phyloP scores from a whole-genome alignment of 1,140 invertebrate species.

The Formica selysi region DNA sequence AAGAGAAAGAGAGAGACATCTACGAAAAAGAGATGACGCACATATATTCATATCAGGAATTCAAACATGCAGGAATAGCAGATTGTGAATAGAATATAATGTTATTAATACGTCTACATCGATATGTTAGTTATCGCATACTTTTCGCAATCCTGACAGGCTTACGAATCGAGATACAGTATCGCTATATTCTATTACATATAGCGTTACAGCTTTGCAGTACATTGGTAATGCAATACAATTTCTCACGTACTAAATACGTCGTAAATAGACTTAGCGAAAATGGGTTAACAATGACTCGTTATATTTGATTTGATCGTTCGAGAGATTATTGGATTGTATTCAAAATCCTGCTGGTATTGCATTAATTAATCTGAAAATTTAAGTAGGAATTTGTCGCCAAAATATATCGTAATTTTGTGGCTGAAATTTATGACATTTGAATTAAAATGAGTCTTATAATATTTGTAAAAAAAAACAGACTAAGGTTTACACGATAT shows the following conservation, averaged over 20 bases:
- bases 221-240: constrained; percentile 11
- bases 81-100: constrained; percentile 2
- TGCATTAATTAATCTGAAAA: constrained; percentile 45
- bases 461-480: constrained; percentile 19
- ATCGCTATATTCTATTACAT: neutral
- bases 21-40: neutral
- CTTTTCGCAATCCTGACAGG: constrained; percentile 25
- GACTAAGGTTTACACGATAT: neutral
- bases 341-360: neutral
- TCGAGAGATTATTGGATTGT: constrained; percentile 30
- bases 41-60: neutral
- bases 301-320: constrained; percentile 20
- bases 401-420: neutral
- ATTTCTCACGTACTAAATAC: constrained; percentile 39
- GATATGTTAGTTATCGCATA: constrained; percentile 19
- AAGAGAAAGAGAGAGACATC: neutral
- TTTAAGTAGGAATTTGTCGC: constrained; percentile 1
- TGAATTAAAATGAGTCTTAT: constrained; percentile 22
- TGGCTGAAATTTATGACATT: constrained; percentile 9
- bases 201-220: constrained; percentile 24
- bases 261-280: constrained; percentile 45
- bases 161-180: constrained; percentile 28
- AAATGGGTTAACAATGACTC: constrained; percentile 31
- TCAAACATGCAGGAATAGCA: neutral
- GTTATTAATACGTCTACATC: constrained; percentile 19